A percentile compares a stretch with the other conserved stretches of the same genome.
These are phyloP conservation scores for Enteromius trimaculatus DNA, from an alignment of 2,797 vertebrate genomes.

Conservation along the genomic window DNA sequence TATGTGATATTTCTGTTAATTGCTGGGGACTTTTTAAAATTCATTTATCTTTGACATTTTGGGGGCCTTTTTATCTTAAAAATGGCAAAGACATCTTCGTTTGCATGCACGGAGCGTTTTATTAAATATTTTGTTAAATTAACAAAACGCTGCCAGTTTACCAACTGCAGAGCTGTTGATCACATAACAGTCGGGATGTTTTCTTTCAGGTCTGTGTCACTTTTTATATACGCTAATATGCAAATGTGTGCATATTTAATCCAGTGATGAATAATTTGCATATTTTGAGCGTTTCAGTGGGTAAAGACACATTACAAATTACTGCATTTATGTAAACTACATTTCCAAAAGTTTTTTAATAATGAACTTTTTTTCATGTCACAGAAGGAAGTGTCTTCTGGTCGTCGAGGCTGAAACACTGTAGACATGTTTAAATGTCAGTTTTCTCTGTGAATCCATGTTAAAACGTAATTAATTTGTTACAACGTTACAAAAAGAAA, in stretches of 20 bases:
- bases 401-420: too few relatives aligned
- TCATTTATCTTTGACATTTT: not conserved
- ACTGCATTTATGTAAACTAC: not conserved
- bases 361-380: too few relatives aligned
- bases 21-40: not conserved
- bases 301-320: not conserved
- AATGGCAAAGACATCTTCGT: not conserved
- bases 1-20: not conserved
- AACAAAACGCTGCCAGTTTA: not conserved
- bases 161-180: not conserved
- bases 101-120: not conserved
- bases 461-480: too few relatives aligned
- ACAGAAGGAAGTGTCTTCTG: too few relatives aligned
- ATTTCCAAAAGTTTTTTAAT: too few relatives aligned
- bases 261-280: not conserved
- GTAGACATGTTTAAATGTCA: too few relatives aligned
- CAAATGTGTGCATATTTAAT: not conserved
- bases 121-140: not conserved
- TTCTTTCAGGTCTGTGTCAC: not conserved
- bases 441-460: too few relatives aligned
- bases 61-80: not conserved
- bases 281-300: not conserved
- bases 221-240: not conserved
- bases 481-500: too few relatives aligned
- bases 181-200: not conserved